phyloP scores from a whole-genome alignment of 2,888 invertebrate species.

The Brenthis daphne region DNA sequence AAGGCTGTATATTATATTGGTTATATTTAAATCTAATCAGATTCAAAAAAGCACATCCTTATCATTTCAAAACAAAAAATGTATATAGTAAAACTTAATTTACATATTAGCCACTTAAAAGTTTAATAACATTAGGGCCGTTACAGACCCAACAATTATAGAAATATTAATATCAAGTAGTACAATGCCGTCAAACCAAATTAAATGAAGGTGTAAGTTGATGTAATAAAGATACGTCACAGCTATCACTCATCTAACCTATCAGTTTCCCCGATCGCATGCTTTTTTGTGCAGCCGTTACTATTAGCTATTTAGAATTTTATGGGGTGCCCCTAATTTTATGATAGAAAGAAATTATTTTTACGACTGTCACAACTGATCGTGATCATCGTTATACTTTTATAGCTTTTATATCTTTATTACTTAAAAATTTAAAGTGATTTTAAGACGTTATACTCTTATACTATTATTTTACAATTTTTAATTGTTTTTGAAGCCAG shows the following conservation, averaged over 20 bases:
- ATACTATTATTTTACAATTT: not conserved
- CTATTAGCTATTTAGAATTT: slow-evolving; percentile 25
- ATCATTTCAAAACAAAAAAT: not conserved
- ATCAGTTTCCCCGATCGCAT: slow-evolving; percentile 42
- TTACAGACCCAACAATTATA: slow-evolving; percentile 17
- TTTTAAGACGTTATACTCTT: slow-evolving; percentile 8
- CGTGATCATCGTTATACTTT: slow-evolving; percentile 29
- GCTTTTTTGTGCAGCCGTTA: slow-evolving; percentile 38
- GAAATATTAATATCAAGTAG: slow-evolving; percentile 23
- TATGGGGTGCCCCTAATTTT: slow-evolving; percentile 39
- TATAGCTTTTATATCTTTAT: slow-evolving; percentile 29
- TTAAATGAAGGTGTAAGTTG: slow-evolving; percentile 40
- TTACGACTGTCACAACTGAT: slow-evolving; percentile 36
- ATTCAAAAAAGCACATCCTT: not conserved
- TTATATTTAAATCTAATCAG: no score
- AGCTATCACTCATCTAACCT: slow-evolving; percentile 39
- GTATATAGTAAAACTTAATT: not conserved
- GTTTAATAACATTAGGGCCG: slow-evolving; percentile 3
- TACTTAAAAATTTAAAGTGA: slow-evolving; percentile 24
- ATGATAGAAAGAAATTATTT: slow-evolving; percentile 31
- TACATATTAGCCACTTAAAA: not conserved
- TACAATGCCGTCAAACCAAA: slow-evolving; percentile 34
- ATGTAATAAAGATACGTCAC: slow-evolving; percentile 41
- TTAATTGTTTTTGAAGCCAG: not conserved
- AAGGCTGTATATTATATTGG: no score